Evolutionary conservation across 2,888 invertebrate species (phyloP).

Genomic region (Tenthredo notha): DNA sequence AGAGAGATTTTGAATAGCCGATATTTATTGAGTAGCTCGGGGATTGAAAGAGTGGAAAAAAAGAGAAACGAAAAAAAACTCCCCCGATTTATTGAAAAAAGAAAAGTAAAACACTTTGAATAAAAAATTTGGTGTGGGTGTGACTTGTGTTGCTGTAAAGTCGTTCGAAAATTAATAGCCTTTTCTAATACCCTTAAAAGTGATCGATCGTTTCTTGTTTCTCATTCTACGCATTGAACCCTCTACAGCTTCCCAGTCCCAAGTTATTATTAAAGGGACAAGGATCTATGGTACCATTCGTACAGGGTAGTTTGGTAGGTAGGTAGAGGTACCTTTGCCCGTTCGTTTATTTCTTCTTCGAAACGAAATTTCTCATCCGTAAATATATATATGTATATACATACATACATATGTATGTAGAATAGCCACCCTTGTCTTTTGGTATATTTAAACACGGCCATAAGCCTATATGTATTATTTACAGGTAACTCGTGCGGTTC

Average conservation of each 20-base stretch:
- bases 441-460: conserved; percentile 8
- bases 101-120: conserved; percentile 3
- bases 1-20: conserved; percentile 7
- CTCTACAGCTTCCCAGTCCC: neutral
- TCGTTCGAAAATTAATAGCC: conserved; percentile 29
- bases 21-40: neutral
- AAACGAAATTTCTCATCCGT: neutral
- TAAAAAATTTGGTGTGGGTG: conserved; percentile 1
- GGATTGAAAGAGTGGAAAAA: neutral
- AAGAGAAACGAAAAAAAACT: neutral
- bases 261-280: conserved; percentile 19
- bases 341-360: neutral
- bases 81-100: neutral
- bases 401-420: neutral
- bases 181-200: conserved; percentile 42
- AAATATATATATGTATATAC: neutral
- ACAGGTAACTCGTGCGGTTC: neutral
- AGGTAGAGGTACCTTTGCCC: neutral
- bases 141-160: conserved; percentile 24
- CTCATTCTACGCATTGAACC: neutral
- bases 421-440: neutral
- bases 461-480: conserved; percentile 10
- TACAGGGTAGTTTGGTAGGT: neutral
- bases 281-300: conserved; percentile 21
- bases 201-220: conserved; percentile 31